Evolutionary conservation across 2,888 invertebrate species (phyloP).

Genomic region (Scaptomyza caliginosa): DNA sequence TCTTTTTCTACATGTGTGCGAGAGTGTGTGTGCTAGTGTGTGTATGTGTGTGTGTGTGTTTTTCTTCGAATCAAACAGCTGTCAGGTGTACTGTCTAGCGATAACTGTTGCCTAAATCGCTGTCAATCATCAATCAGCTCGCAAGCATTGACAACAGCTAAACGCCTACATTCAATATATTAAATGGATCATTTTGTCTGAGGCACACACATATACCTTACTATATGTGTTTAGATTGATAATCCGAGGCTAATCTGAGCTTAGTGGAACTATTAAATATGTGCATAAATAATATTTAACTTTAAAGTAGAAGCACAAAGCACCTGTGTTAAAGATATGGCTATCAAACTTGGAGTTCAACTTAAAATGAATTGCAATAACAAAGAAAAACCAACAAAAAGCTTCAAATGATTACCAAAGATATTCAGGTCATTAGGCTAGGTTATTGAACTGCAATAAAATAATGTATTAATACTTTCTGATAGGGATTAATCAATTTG

Average conservation of each 20-base stretch:
- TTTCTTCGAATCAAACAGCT: slow-evolving; percentile 18
- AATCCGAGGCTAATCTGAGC: background rate
- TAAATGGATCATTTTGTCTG: slow-evolving; percentile 15
- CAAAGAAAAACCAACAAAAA: too few species aligned
- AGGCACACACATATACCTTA: background rate
- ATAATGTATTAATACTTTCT: background rate
- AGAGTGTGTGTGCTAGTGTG: background rate
- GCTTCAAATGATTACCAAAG: too few species aligned
- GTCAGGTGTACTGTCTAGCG: slow-evolving; percentile 42
- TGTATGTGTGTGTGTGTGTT: background rate
- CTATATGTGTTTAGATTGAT: background rate
- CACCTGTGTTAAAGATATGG: too few species aligned
- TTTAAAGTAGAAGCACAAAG: too few species aligned
- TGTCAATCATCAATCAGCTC: slow-evolving; percentile 43
- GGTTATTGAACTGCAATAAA: background rate
- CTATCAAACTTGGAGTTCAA: too few species aligned
- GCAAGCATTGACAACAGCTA: slow-evolving; percentile 24
- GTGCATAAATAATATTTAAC: background rate
- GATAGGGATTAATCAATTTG: background rate
- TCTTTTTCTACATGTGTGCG: slow-evolving; percentile 25
- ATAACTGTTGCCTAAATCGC: slow-evolving; percentile 30
- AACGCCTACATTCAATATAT: slow-evolving; percentile 19
- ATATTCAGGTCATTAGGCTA: background rate
- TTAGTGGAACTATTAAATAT: background rate
- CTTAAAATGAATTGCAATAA: too few species aligned